Conservation (phyloP, 2,113 vertebrate species). For the Athene noctua region DNA sequence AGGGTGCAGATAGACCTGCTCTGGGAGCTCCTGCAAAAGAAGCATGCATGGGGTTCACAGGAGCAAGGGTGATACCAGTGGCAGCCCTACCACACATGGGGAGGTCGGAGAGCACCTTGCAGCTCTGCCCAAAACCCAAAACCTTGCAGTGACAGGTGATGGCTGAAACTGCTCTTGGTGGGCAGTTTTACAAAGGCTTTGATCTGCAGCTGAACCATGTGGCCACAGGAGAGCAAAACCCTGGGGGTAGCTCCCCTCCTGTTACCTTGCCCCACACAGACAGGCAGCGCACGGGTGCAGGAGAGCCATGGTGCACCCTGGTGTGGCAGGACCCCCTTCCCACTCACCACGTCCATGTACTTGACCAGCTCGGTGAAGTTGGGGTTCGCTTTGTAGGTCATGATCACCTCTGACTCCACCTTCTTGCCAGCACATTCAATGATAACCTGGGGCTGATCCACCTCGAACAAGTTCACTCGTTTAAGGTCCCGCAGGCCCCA, state of each 20-base stretch:
- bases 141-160: not conserved
- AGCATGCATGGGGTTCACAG: not conserved
- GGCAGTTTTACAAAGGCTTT: not conserved
- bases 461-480: constrained; percentile 88
- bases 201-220: not conserved
- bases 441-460: constrained; percentile 86
- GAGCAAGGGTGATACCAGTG: not conserved
- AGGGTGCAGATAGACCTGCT: constrained; percentile 90
- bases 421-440: constrained; percentile 87
- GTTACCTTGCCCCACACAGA: not conserved
- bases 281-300: fast-evolving
- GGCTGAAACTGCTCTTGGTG: not conserved
- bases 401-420: constrained; percentile 89
- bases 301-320: fast-evolving
- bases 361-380: constrained; percentile 89
- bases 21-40: constrained; percentile 84
- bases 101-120: fast-evolving
- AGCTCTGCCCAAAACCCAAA: not conserved
- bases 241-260: not conserved
- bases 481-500: constrained; percentile 90
- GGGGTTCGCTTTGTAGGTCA: constrained; percentile 79
- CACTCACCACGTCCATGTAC: constrained; percentile 87
- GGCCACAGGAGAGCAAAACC: not conserved
- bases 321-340: not conserved
- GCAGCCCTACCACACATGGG: fast-evolving